Evolutionary conservation across 2,888 invertebrate species (phyloP).

Genomic region (Caenorhabditis macrosperma): DNA sequence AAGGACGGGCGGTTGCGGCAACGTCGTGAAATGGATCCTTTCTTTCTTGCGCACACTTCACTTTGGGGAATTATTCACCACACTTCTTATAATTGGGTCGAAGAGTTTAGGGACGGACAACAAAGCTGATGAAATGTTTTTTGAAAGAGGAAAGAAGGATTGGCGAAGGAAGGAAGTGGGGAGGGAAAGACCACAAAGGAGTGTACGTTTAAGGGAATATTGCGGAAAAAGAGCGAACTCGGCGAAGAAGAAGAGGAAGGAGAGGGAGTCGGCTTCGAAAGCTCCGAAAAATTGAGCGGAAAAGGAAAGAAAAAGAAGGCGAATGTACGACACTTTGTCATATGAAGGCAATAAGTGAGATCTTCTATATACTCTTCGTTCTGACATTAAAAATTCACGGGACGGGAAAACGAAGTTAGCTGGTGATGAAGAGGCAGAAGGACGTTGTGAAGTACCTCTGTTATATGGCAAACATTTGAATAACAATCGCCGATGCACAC

Average conservation of each 20-base stretch:
- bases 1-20: not conserved
- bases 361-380: not conserved
- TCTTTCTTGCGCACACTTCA: constrained; percentile 20
- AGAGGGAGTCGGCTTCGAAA: constrained; percentile 12
- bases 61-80: constrained; percentile 53
- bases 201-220: constrained; percentile 34
- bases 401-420: not conserved
- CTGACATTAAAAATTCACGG: not conserved
- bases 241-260: constrained; percentile 6
- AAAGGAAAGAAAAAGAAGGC: constrained; percentile 6
- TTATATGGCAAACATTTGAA: no score
- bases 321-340: constrained; percentile 8
- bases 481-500: no score
- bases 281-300: constrained; percentile 4
- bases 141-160: not conserved
- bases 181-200: not conserved
- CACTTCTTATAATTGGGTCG: constrained; percentile 38
- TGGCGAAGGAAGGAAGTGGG: not conserved
- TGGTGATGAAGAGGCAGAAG: no score
- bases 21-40: constrained; percentile 36
- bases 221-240: constrained; percentile 36
- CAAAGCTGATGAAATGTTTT: not conserved
- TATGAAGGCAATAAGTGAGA: constrained; percentile 16
- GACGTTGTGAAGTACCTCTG: no score
- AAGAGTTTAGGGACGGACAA: not conserved